A percentile compares a stretch with the other conserved stretches of the same genome.
Evolutionary conservation across 2,113 vertebrate genomes (phyloP).

Genomic region (Melanostigma gelatinosum): DNA sequence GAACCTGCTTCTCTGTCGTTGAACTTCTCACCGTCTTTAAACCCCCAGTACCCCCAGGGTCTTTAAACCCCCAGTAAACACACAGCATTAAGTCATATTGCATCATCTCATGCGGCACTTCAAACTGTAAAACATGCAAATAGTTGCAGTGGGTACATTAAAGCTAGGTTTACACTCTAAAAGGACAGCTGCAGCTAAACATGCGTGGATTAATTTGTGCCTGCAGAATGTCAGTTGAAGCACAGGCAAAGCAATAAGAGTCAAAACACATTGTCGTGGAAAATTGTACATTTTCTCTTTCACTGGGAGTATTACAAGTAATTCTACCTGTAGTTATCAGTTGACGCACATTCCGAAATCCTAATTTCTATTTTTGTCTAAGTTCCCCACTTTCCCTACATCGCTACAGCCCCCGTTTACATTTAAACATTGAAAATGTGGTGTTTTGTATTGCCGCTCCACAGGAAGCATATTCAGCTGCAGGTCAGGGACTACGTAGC

Average conservation of each 20-base stretch:
- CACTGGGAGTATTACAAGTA: background rate
- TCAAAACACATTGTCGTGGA: background rate
- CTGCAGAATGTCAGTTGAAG: background rate
- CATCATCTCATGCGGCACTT: background rate
- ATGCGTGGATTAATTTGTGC: background rate
- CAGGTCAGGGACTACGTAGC: background rate
- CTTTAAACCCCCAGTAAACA: background rate
- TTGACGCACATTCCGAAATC: background rate
- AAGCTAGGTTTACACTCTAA: background rate
- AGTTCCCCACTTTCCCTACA: background rate
- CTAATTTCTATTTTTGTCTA: background rate
- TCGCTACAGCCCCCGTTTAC: background rate
- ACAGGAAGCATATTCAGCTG: background rate
- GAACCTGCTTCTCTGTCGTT: slow-evolving; percentile 31
- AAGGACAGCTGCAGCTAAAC: background rate
- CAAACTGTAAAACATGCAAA: background rate
- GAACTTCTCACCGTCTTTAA: slow-evolving; percentile 17
- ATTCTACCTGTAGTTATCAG: background rate
- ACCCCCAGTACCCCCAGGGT: too few relatives aligned
- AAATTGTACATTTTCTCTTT: background rate
- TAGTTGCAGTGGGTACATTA: background rate
- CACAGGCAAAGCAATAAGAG: background rate
- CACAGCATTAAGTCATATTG: background rate
- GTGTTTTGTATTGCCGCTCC: background rate
- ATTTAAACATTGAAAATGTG: background rate